Percentiles rank a stretch among this genome's conserved stretches.
Evolutionary conservation across 2,797 vertebrate genomes (phyloP).

Genomic region (Ara ararauna): DNA sequence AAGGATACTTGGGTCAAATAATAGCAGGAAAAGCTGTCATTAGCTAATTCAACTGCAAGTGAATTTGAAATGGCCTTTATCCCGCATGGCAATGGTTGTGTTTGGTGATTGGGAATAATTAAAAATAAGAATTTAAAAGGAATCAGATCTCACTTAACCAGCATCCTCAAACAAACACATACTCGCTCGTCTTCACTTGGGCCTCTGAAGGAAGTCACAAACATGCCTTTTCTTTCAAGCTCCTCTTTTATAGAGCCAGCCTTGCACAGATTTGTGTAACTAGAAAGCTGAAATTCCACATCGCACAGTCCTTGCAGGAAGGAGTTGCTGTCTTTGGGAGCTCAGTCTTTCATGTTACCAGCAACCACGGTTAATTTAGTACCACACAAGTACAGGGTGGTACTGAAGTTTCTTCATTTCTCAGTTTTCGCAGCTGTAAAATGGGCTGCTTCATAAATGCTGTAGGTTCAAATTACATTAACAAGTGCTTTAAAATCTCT

Average conservation of each 20-base stretch:
- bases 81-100: background rate
- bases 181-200: rapidly evolving
- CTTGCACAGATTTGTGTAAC: background rate
- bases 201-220: background rate
- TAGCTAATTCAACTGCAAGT: background rate
- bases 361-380: background rate
- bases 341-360: background rate
- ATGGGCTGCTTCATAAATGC: background rate
- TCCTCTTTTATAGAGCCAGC: background rate
- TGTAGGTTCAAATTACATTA: background rate
- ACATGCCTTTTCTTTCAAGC: background rate
- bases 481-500: background rate
- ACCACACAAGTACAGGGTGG: background rate
- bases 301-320: background rate
- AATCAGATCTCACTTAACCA: background rate
- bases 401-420: background rate
- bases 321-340: background rate
- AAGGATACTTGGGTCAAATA: background rate
- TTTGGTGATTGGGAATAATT: background rate
- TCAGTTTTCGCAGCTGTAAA: background rate
- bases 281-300: background rate
- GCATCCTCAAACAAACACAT: background rate
- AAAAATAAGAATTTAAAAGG: background rate
- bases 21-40: background rate
- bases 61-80: background rate